Percentiles rank a stretch among this genome's conserved stretches.
Conservation (phyloP, 2,888 invertebrate species). For the Ganaspis brasiliensis region DNA sequence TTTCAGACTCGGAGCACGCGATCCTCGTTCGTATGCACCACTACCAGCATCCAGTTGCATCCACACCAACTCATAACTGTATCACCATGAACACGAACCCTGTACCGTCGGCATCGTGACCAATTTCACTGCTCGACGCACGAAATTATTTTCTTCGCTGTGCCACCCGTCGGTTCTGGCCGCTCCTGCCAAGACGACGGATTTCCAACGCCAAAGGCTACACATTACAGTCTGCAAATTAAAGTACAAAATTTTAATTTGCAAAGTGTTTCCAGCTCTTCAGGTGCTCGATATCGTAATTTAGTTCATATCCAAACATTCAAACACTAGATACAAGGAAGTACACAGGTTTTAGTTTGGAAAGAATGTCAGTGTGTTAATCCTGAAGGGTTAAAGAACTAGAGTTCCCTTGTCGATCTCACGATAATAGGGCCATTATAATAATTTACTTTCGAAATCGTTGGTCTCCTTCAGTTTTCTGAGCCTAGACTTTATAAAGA, state of each 20-base stretch:
- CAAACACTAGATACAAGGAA: neutral
- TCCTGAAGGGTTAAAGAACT: too few relatives aligned
- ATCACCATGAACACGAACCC: constrained; percentile 44
- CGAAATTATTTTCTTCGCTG: constrained; percentile 53
- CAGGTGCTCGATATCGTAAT: constrained; percentile 24
- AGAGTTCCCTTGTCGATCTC: neutral
- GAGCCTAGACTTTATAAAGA: neutral
- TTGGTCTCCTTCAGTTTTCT: neutral
- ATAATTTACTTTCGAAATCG: neutral
- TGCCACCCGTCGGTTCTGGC: constrained; percentile 28
- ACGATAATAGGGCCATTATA: neutral
- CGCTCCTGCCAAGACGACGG: constrained; percentile 38
- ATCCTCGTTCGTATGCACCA: constrained; percentile 68
- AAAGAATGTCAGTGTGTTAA: too few relatives aligned
- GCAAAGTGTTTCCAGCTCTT: constrained; percentile 26
- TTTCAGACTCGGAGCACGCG: constrained; percentile 75
- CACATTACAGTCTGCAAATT: constrained; percentile 39
- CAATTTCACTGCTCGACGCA: constrained; percentile 55
- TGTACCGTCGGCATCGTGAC: constrained; percentile 53
- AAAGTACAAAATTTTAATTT: constrained; percentile 32
- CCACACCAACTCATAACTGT: constrained; percentile 52
- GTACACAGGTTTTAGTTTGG: too few relatives aligned
- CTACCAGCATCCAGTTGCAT: constrained; percentile 46
- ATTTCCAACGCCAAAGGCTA: constrained; percentile 46
- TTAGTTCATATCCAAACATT: neutral